These are phyloP conservation scores for Parazoanthus darwini DNA, from an alignment of 92 coral and sea anemone genomes.

Conservation along the genomic window DNA sequence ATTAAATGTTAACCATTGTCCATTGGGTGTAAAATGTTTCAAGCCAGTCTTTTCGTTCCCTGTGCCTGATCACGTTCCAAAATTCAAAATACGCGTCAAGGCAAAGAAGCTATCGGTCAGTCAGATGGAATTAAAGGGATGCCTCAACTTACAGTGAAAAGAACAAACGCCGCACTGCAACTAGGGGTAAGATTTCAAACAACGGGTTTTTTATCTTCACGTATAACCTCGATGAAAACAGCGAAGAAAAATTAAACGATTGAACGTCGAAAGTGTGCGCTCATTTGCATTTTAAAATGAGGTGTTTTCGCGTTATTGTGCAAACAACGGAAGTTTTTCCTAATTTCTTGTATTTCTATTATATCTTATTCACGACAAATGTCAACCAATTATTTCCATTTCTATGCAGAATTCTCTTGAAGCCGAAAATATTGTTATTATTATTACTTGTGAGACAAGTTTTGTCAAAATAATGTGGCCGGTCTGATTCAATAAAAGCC, in stretches of 20 bases:
- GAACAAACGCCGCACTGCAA: neutral
- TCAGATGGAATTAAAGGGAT: neutral
- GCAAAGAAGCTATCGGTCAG: neutral
- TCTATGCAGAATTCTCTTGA: neutral
- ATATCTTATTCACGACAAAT: neutral
- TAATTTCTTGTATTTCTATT: neutral
- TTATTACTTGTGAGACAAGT: no score
- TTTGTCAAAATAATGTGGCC: neutral
- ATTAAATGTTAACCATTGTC: neutral
- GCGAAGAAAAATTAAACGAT: neutral
- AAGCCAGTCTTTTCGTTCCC: neutral
- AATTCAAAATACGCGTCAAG: neutral
- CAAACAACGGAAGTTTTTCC: neutral
- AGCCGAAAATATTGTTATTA: neutral
- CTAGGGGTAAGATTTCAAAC: neutral
- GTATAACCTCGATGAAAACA: neutral
- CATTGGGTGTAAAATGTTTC: neutral
- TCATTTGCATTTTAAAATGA: slow-evolving; percentile 27
- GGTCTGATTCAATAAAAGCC: neutral
- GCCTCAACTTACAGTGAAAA: neutral
- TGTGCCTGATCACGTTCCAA: no score
- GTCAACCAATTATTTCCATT: neutral
- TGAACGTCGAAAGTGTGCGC: neutral
- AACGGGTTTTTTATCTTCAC: neutral
- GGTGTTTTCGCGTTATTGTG: neutral